Evolutionary conservation across 2,888 invertebrate genomes (phyloP), one percentile per base, ranked within the genome.

Genomic region (Cremastinae sp.): DNA sequence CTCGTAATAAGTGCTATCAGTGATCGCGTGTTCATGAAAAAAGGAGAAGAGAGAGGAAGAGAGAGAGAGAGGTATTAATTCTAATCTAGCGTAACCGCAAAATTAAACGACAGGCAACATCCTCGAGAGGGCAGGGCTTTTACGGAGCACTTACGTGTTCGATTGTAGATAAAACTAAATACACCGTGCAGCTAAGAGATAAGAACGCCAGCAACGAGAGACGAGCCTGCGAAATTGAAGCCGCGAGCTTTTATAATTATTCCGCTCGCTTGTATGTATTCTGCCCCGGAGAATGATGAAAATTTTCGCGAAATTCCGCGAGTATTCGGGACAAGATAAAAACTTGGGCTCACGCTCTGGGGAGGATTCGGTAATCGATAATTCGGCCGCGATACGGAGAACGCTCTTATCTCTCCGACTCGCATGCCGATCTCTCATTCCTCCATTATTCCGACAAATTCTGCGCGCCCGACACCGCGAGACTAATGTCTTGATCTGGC

Each of bases 111-210:
- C 59, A 58, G 51, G 47, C 34, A 36, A 34, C 72, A 73, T 76
- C 72, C 53, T 76, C 69, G 22, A 14, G 20, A 41, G 2, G 2
- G 16, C 16, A 2, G 34, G 49, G 62, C 72, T 16, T 75, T 72
- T 68, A 58, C 28, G 56, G 41, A 64, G 68, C 64, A 76, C 64
- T 76, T 58, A 69, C 72, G 72, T 59, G 59, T 53, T 69, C 64
- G 75, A 76, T 76, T 72, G 72, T 64, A 76, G 76, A 76, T 76
- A 76, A 76, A 51, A 68, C 69, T 64, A 68, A 73, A 28, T 28
- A 28, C 68, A 68, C 72, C 68, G 45, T 45, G 14, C 68, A 45
- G 62, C n/a, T n/a, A n/a, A n/a, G n/a, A n/a, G 75, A 75, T 75
- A 68, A 72, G 47, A 34, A 54, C 12, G 16, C 38, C n/a, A 1